Evolutionary conservation across 2,888 invertebrate genomes (phyloP).

Genomic region (Ectemnius continuus): DNA sequence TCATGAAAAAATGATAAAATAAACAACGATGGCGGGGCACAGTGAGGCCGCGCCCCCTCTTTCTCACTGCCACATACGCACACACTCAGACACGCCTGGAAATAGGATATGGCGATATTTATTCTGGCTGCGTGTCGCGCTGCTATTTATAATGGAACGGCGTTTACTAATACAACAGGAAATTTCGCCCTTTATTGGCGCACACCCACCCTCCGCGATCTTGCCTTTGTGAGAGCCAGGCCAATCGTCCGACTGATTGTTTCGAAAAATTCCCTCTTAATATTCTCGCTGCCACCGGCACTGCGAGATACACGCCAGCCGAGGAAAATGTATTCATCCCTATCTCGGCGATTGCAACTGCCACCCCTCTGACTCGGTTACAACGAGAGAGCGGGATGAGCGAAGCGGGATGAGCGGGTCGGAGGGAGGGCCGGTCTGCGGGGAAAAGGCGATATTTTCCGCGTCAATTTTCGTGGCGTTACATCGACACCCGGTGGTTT

Average conservation of each 20-base stretch:
- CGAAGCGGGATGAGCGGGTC: too few relatives aligned
- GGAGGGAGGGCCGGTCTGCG: neutral
- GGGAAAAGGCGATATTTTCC: conserved; percentile 22
- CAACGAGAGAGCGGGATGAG: too few relatives aligned
- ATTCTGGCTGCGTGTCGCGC: conserved; percentile 61
- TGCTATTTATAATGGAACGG: conserved; percentile 62
- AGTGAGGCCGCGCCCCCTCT: too few relatives aligned
- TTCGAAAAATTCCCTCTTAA: conserved; percentile 7
- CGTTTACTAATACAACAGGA: conserved; percentile 56
- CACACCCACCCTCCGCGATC: conserved; percentile 1
- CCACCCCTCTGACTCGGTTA: too few relatives aligned
- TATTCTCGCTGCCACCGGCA: neutral
- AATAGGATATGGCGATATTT: conserved; percentile 62
- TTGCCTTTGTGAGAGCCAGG: conserved; percentile 6
- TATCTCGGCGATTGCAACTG: neutral
- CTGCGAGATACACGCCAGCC: neutral
- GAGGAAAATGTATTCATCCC: too few relatives aligned
- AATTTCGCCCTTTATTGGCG: conserved; percentile 14
- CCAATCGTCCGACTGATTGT: conserved; percentile 1
- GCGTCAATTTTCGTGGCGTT: conserved; percentile 37
- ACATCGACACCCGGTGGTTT: conserved; percentile 45
- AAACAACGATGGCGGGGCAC: conserved; percentile 48
- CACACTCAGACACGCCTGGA: conserved; percentile 30
- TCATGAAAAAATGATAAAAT: conserved; percentile 65
- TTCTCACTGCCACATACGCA: too few relatives aligned